These are phyloP conservation scores for Mayetiola destructor DNA, from an alignment of 2,888 invertebrate species.

Conservation along the genomic window DNA sequence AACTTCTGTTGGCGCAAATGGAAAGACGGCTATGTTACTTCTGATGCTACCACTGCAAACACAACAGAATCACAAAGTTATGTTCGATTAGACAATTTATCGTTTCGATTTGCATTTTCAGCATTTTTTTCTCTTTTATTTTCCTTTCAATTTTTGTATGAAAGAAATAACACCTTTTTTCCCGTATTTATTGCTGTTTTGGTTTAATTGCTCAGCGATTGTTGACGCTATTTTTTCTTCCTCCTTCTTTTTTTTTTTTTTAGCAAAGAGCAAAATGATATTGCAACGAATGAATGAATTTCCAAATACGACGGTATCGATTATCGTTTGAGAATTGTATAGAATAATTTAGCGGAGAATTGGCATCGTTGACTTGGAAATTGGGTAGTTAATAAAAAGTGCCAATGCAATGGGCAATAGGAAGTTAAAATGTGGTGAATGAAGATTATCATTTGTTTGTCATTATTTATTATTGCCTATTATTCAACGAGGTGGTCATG, in stretches of 20 bases:
- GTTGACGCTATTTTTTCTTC: too few relatives aligned
- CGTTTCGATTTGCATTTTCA: background rate
- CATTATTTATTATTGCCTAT: constrained; percentile 6
- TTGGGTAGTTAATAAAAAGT: background rate
- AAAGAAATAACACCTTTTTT: background rate
- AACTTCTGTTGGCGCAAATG: background rate
- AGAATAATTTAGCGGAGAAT: too few relatives aligned
- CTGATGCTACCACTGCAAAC: background rate
- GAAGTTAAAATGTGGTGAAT: background rate
- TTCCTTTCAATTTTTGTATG: background rate
- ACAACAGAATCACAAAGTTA: background rate
- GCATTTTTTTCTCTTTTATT: too few relatives aligned
- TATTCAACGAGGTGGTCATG: too few relatives aligned
- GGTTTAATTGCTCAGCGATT: background rate
- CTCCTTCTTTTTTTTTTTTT: too few relatives aligned
- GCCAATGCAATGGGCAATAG: background rate
- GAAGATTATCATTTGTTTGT: constrained; percentile 3
- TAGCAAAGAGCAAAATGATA: too few relatives aligned
- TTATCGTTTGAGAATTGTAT: too few relatives aligned
- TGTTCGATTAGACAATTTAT: constrained; percentile 1
- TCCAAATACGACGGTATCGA: too few relatives aligned
- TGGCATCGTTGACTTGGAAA: background rate
- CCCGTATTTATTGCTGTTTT: background rate
- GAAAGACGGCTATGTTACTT: background rate
- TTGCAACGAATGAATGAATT: too few relatives aligned